A percentile compares a stretch with the other conserved stretches of the same genome.
These are phyloP conservation scores for Gadopsis marmoratus DNA, from an alignment of 2,797 vertebrate genomes.

Conservation along the genomic window DNA sequence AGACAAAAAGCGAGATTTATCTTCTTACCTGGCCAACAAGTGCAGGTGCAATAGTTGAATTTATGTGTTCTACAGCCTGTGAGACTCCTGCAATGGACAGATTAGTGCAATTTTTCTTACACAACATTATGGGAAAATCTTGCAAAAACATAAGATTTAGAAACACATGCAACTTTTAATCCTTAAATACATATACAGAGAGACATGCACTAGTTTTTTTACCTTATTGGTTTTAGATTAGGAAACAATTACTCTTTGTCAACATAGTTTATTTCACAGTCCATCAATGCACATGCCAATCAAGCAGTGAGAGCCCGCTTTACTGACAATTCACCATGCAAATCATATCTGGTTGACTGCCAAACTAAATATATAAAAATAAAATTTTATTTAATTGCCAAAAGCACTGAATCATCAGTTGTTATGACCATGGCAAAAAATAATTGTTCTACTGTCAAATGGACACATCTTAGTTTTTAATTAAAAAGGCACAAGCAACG, in stretches of 20 bases:
- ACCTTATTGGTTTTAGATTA: neutral
- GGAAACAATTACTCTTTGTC: neutral
- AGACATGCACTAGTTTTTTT: constrained; percentile 21
- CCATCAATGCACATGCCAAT: constrained; percentile 20
- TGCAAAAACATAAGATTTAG: neutral
- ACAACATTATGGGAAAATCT: neutral
- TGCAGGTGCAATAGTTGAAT: constrained; percentile 93
- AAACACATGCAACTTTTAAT: constrained; percentile 19
- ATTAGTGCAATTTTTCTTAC: constrained; percentile 1
- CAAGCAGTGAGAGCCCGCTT: constrained; percentile 40
- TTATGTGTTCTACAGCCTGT: constrained; percentile 95
- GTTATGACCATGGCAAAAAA: neutral
- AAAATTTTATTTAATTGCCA: neutral
- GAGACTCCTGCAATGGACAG: constrained; percentile 89
- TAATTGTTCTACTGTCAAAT: neutral
- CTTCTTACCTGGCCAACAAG: constrained; percentile 92
- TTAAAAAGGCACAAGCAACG: constrained; percentile 18
- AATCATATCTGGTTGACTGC: neutral
- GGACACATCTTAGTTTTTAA: constrained; percentile 5
- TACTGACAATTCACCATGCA: constrained; percentile 33
- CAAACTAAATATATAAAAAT: neutral
- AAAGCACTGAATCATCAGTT: constrained; percentile 14
- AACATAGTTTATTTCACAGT: constrained; percentile 1
- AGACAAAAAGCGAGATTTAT: neutral
- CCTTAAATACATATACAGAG: neutral